Percentiles rank a stretch among this genome's conserved stretches.
phyloP scores from a whole-genome alignment of 2,797 vertebrate species.

The Artibeus jamaicensis region DNA sequence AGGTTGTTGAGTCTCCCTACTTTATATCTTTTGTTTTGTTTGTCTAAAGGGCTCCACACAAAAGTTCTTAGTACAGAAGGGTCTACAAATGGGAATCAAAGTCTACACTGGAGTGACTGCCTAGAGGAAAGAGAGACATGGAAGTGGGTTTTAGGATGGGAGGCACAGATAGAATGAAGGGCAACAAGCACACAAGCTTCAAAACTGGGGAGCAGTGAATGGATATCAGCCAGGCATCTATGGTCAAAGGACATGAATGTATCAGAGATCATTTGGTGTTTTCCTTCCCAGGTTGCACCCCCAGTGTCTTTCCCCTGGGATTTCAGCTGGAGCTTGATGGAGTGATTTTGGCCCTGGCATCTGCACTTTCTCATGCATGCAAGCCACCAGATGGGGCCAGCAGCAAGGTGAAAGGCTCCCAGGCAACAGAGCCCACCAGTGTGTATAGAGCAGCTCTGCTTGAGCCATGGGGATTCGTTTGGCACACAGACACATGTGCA shows the following conservation, averaged over 20 bases:
- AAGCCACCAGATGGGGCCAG: neutral
- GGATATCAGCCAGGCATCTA: neutral
- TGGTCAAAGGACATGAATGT: neutral
- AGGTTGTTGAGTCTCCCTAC: neutral
- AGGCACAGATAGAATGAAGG: neutral
- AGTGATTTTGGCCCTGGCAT: slow-evolving; percentile 42
- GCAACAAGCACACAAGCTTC: neutral
- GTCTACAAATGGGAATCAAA: neutral
- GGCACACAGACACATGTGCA: neutral
- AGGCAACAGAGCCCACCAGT: neutral
- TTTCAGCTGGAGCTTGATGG: slow-evolving; percentile 67
- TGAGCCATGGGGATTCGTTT: neutral
- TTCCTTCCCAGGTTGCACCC: slow-evolving; percentile 13
- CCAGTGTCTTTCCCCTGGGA: neutral
- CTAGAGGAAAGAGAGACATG: neutral
- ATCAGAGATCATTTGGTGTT: neutral
- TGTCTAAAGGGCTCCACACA: neutral
- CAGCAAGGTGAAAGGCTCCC: slow-evolving; percentile 29
- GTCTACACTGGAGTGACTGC: neutral
- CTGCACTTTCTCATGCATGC: slow-evolving; percentile 53
- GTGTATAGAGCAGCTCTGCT: neutral
- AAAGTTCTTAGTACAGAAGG: neutral
- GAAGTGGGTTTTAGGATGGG: neutral
- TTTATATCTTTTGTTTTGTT: neutral
- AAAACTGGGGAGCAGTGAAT: accelerated